Percentiles rank a stretch among this genome's conserved stretches.
Conservation (phyloP, 2,888 invertebrate genomes). For the Urechis unicinctus region DNA sequence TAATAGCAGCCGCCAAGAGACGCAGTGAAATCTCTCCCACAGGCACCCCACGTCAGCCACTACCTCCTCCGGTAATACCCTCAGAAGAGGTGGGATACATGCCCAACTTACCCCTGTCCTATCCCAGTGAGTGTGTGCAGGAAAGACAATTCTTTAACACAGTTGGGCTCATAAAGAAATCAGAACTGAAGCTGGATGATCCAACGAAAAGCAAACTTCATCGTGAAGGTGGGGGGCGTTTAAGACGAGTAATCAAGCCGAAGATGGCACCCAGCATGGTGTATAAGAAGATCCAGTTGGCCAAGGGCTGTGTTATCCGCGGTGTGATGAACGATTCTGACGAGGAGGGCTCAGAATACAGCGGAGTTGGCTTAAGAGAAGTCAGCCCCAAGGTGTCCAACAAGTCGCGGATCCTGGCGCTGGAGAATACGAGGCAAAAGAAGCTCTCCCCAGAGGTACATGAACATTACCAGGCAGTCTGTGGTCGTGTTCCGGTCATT, state of each 20-base stretch:
- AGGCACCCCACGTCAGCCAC: not conserved
- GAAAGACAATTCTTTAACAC: not conserved
- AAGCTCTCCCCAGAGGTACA: no score
- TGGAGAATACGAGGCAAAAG: no score
- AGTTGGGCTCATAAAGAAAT: slow-evolving; percentile 17
- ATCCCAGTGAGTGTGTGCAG: not conserved
- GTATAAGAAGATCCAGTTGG: slow-evolving; percentile 9
- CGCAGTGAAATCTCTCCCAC: not conserved
- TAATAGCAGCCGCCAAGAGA: not conserved
- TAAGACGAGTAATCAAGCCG: slow-evolving; percentile 15
- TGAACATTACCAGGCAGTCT: no score
- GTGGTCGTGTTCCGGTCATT: no score
- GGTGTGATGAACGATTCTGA: not conserved
- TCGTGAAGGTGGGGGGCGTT: slow-evolving; percentile 16
- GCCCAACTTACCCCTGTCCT: not conserved
- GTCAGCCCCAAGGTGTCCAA: not conserved
- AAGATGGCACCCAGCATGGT: slow-evolving; percentile 16
- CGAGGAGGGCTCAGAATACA: not conserved
- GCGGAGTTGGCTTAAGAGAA: not conserved
- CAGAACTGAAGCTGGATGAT: slow-evolving; percentile 10
- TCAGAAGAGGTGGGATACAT: not conserved
- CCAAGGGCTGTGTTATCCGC: slow-evolving; percentile 5
- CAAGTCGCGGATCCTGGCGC: no score
- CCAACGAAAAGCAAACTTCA: slow-evolving; percentile 11
- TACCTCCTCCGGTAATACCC: not conserved